Evolutionary conservation across 2,888 invertebrate species (phyloP).

Genomic region (Melieria picta): DNA sequence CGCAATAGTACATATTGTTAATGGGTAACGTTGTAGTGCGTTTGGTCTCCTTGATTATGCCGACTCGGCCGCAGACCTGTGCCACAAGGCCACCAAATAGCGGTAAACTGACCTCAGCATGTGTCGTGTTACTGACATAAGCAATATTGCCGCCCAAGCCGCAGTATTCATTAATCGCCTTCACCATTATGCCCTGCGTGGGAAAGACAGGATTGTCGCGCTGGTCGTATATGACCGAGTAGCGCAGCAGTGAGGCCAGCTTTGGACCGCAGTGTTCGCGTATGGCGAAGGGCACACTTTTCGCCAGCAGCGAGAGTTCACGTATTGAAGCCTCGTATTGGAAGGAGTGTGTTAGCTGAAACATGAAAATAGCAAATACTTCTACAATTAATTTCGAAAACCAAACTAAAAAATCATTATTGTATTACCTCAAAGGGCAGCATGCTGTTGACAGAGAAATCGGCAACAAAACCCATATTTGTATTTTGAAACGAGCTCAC

Average conservation of each 20-base stretch:
- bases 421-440: constrained; percentile 68
- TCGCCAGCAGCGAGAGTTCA: constrained; percentile 78
- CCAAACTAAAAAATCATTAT: constrained; percentile 40
- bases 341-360: constrained; percentile 81
- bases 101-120: constrained; percentile 76
- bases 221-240: constrained; percentile 81
- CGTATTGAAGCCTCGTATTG: constrained; percentile 90
- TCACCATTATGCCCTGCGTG: constrained; percentile 75
- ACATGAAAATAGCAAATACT: constrained; percentile 30
- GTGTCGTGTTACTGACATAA: constrained; percentile 84
- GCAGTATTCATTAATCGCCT: constrained; percentile 84
- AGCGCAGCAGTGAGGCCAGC: constrained; percentile 86
- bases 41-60: constrained; percentile 59
- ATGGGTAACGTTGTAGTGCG: constrained; percentile 58
- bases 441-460: constrained; percentile 74
- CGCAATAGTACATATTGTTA: constrained; percentile 67
- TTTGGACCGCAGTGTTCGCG: constrained; percentile 86
- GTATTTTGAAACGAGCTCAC: constrained; percentile 78
- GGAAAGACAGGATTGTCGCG: constrained; percentile 87
- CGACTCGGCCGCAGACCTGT: constrained; percentile 62
- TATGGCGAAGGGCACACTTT: constrained; percentile 82
- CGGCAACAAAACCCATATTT: constrained; percentile 81
- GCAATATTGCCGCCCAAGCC: constrained; percentile 91
- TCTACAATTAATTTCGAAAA: neutral
- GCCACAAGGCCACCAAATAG: constrained; percentile 67